These are phyloP conservation scores for Philaethria dido DNA, from an alignment of 2,888 invertebrate species.

Conservation along the genomic window DNA sequence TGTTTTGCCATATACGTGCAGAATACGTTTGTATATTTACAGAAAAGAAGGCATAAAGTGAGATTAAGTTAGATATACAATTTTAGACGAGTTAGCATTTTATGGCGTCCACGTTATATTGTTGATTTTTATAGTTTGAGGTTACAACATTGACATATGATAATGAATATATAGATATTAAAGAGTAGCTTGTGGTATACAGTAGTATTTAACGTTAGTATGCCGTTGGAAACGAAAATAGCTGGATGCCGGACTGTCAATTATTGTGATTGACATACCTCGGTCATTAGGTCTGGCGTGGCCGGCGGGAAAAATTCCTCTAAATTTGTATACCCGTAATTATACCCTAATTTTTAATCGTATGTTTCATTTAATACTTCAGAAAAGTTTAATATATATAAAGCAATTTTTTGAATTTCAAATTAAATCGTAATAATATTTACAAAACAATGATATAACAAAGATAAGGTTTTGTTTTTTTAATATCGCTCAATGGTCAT, in stretches of 20 bases:
- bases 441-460: not conserved
- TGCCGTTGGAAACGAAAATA: conserved; percentile 55
- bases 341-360: conserved; percentile 24
- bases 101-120: conserved; percentile 70
- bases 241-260: conserved; percentile 69
- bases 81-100: conserved; percentile 52
- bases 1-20: conserved; percentile 54
- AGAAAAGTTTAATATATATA: too few species aligned
- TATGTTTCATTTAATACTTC: too few species aligned
- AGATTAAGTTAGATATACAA: conserved; percentile 21
- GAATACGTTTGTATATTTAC: conserved; percentile 28
- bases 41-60: conserved; percentile 15
- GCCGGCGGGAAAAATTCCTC: conserved; percentile 48
- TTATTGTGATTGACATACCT: conserved; percentile 80
- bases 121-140: conserved; percentile 77
- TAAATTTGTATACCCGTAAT: conserved; percentile 35
- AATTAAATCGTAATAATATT: not conserved
- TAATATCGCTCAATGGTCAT: not conserved
- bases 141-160: conserved; percentile 77
- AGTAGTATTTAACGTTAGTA: conserved; percentile 44
- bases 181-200: conserved; percentile 38
- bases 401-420: too few species aligned
- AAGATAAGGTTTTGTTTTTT: not conserved
- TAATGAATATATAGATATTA: conserved; percentile 43
- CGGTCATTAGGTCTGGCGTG: conserved; percentile 67